Percentiles rank a stretch among this genome's conserved stretches.
Conservation (phyloP, 2,113 vertebrate genomes). For the Ahaetulla prasina region DNA sequence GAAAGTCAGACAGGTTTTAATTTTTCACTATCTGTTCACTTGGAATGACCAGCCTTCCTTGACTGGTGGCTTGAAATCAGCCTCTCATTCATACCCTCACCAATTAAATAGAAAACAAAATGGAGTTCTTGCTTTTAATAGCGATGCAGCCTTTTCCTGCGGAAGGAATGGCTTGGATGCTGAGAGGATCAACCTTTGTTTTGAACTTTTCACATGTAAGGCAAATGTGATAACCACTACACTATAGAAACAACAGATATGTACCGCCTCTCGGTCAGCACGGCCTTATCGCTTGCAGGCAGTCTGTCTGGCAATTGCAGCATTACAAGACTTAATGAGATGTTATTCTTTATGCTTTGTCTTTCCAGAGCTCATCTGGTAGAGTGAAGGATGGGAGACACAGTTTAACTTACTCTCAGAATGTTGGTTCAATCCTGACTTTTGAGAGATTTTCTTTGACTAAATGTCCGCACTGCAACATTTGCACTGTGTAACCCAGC, state of each 20-base stretch:
- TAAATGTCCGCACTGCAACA: background rate
- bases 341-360: background rate
- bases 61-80: background rate
- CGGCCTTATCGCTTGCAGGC: background rate
- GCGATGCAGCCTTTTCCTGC: background rate
- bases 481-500: background rate
- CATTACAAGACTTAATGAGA: background rate
- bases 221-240: background rate
- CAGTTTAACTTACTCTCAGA: background rate
- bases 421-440: background rate
- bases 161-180: fast-evolving
- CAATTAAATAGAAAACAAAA: background rate
- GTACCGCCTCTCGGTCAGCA: background rate
- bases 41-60: background rate
- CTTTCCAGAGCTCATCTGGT: background rate
- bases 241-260: background rate
- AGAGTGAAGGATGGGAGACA: background rate
- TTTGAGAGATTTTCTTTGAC: background rate
- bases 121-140: background rate
- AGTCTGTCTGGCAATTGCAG: background rate
- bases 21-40: background rate
- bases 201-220: background rate
- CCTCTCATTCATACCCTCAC: background rate
- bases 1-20: background rate
- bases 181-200: background rate